These are phyloP conservation scores for Taxidea taxus DNA, from an alignment of 2,113 vertebrate species.

Conservation along the genomic window DNA sequence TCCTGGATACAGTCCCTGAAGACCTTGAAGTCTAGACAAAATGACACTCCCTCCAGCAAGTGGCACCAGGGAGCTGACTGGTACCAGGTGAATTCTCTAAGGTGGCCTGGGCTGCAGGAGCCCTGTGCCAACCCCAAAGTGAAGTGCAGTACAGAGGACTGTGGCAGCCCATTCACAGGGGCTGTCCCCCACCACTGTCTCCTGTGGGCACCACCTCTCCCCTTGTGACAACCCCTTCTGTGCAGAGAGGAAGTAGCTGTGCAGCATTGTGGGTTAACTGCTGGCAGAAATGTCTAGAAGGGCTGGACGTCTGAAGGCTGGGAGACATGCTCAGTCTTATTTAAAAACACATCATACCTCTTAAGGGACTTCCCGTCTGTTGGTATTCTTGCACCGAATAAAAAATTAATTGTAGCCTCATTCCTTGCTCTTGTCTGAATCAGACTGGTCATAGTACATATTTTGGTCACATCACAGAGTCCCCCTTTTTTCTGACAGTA, in stretches of 20 bases:
- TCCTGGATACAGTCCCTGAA: not conserved
- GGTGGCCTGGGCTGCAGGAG: not conserved
- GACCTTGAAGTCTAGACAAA: not conserved
- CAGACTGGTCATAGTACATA: not conserved
- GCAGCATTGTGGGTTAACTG: not conserved
- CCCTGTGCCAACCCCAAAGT: not conserved
- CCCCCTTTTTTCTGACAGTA: not conserved
- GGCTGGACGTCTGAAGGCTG: not conserved
- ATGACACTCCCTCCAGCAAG: not conserved
- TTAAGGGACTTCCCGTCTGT: fast-evolving
- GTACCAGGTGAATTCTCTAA: not conserved
- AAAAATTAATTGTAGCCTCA: not conserved
- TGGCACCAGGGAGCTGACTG: not conserved
- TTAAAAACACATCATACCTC: not conserved
- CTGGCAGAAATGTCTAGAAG: not conserved
- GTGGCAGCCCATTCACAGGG: not conserved
- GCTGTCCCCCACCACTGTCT: fast-evolving
- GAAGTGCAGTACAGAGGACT: not conserved
- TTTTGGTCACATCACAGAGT: not conserved
- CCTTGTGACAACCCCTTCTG: not conserved
- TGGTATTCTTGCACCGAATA: fast-evolving
- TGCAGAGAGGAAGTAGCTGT: not conserved
- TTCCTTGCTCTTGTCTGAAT: constrained; percentile 43
- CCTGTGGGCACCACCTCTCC: not conserved
- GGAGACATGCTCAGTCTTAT: fast-evolving